Evolutionary conservation across 2,888 invertebrate genomes (phyloP).

Genomic region (Osmoderma eremita): DNA sequence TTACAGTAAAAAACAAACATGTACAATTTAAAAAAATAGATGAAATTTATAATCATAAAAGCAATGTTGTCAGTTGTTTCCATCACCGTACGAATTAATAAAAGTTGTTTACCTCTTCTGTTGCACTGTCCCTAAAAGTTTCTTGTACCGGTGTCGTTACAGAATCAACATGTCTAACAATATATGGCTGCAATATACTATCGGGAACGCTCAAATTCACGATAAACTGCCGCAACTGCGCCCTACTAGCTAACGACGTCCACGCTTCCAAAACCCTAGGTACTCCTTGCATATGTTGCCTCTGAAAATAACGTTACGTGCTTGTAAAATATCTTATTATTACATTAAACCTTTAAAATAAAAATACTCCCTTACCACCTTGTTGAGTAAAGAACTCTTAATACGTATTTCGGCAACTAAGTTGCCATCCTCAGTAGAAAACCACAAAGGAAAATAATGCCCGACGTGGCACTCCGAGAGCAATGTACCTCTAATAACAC

Average conservation of each 20-base stretch:
- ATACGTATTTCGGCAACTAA: too few relatives aligned
- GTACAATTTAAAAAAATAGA: too few relatives aligned
- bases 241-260: conserved; percentile 55
- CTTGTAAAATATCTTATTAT: neutral
- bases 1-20: neutral
- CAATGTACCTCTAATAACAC: too few relatives aligned
- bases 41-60: too few relatives aligned
- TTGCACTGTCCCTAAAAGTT: conserved; percentile 45
- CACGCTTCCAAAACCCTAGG: conserved; percentile 59
- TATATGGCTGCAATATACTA: conserved; percentile 56
- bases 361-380: too few relatives aligned
- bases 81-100: too few relatives aligned
- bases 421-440: too few relatives aligned
- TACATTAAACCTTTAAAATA: neutral
- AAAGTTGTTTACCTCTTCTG: conserved; percentile 53
- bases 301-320: conserved; percentile 50
- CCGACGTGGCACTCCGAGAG: too few relatives aligned
- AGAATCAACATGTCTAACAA: conserved; percentile 54
- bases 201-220: conserved; percentile 55
- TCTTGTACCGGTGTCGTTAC: conserved; percentile 51
- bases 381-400: too few relatives aligned
- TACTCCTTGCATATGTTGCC: conserved; percentile 56
- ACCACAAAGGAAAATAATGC: too few relatives aligned
- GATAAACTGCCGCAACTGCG: conserved; percentile 55
- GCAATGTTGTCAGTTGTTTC: too few relatives aligned